Evolutionary conservation across 1,140 invertebrate species (phyloP), one percentile per base, ranked within the genome.

Genomic region (Heliconius hermathena): DNA sequence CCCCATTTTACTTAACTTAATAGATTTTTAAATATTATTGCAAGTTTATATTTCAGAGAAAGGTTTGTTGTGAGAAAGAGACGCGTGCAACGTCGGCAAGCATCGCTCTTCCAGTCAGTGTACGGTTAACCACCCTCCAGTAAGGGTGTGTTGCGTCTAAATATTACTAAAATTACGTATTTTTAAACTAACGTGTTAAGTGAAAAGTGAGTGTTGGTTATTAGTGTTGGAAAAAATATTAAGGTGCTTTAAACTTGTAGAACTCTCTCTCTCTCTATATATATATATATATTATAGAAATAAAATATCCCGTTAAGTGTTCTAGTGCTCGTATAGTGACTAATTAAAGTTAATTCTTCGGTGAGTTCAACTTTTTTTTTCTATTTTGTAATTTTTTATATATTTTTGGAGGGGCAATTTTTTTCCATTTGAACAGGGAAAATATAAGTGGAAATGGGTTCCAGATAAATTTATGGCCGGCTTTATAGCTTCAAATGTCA

Each of bases 11-110:
- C 29, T 79, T 79, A 79, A 60, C 29, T 79, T 79, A 79, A 79
- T 79, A 73, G 73, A 46, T 60, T 76, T 74, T 75, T 79, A 79
- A 79, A 79, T 79, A 76, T 79, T 79, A 71, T 79, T 79, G 66
- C 73, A 79, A 79, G 73, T 79, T 79, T 74, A 79, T 76, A 76
- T 70, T 66, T 49, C 46, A 18, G 70, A 76, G 78, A 36, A 79
- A 74, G 74, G 18, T 76, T 36, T 79, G 73, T 73, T 41, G 78
- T 70, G 66, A 22, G 78, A 79, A 76, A 75, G 78, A 52, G 78
- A 79, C 70, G 52, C 60, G 41, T 46, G 46, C 36, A 26, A 36
- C 33, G 66, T 76, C 73, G 66, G 41, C 29, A 41, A 46, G 49
- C 20, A 33, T 52, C 78, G 66, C 73, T 22, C 54, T 41, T 60